Evolutionary conservation across 2,888 invertebrate genomes (phyloP), one percentile per base, ranked within the genome.

Genomic region (Danaus chrysippus): DNA sequence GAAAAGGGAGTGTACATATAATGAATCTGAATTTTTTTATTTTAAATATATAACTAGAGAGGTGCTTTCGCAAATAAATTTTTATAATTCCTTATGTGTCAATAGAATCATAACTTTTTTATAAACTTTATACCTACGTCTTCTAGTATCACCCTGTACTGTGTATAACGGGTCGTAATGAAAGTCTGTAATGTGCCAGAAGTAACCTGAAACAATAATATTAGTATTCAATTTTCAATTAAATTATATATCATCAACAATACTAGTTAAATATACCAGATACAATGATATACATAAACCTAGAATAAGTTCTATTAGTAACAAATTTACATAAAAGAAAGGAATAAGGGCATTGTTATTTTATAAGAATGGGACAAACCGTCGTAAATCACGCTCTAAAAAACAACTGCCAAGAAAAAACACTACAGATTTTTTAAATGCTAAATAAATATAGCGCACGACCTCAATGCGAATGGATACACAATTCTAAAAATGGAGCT

Each of bases 181-280:
- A 74, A 98, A 94, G 86, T 98, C 98, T 70, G 97, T 97, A 79
- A 98, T 96, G 87, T 98, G 98, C 98, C 98, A 98, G 90, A 98
- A 98, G 85, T 96, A 96, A 74, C 97, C 98, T 98, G 94, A 1
- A 94, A 95, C 84, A 91, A 90, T 77, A 17, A 44, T 53, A 13
- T n/a, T n/a, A 52, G 34, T 10, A 10, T 6, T 43, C 42, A 42
- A 34, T 46, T 5, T 46, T 46, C 9, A 43, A 43, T 43, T 11
- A n/a, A 43, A 43, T 43, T 11, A n/a, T 11, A 43, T 1, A 6
- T 12, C 3, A 43, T 13, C 2, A n/a, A 8, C 13, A 10, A 15
- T 46, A 46, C 13, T 46, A 9, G 15, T 12, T n/a, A 43, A 9
- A 13, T 46, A 8, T 13, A 13, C 8, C 10, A 8, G 10, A 13